Evolutionary conservation across 2,888 invertebrate genomes (phyloP), one percentile per base, ranked within the genome.

Genomic region (Melanchra persicariae): DNA sequence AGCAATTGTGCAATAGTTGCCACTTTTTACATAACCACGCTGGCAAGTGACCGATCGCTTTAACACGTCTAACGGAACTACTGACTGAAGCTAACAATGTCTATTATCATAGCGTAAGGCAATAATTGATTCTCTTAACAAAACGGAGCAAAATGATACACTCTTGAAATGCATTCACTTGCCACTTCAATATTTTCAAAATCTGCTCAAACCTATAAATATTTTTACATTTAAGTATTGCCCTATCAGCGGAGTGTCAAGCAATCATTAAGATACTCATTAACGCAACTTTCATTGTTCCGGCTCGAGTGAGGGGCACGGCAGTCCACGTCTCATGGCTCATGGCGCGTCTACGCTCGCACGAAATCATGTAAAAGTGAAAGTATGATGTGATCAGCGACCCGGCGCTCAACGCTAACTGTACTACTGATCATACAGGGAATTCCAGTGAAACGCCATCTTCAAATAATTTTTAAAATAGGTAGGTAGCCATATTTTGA

Each of bases 1-100:
- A 93, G 92, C 89, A 91, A 94, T 96, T 95, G 95, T 95, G 95
- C 92, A 96, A 96, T 90, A 90, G 92, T 93, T 93, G 94, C 92
- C 93, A 93, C 93, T 94, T 93, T 94, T 96, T 95, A 95, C 93
- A 94, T 95, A 95, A 95, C 92, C 75, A 74, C 78, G 85, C 82
- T 84, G 83, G 82, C 82, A 82, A 85, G 82, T 82, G 81, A 74
- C 82, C 84, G 82, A 87, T 88, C 66, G 51, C 66, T 22, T 74
- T 66, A 51, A 87, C 86, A 84, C 65, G 49, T 77, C 79, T 86
- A 85, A 82, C 78, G 76, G 78, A 82, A 85, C 67, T 63, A 59
- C 55, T 40, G 51, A 30, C 43, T 69, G 73, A 71, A 76, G 67
- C 61, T 57, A 61, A 55, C 52, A 63, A 71, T 77, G 58, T 68